Percentiles rank a stretch among this genome's conserved stretches.
These are phyloP conservation scores for Corythornis cristatus DNA, from an alignment of 2,113 vertebrate species.

Conservation along the genomic window DNA sequence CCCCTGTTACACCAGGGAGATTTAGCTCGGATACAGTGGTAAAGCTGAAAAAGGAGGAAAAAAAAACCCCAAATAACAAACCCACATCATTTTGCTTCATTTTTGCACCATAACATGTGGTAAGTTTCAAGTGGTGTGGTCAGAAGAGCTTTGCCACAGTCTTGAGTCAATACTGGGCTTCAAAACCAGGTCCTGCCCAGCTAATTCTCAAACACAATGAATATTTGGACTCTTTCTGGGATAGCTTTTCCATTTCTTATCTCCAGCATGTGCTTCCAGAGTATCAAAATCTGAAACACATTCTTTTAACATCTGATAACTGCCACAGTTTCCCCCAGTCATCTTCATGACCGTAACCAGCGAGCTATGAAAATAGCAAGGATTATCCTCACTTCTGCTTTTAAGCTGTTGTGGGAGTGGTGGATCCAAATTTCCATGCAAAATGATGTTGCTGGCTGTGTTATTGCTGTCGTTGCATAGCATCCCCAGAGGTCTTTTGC, in stretches of 20 bases:
- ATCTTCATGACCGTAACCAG: rapidly evolving
- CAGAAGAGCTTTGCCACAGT: background rate
- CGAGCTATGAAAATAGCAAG: background rate
- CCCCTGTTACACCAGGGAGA: background rate
- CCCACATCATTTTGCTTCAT: rapidly evolving
- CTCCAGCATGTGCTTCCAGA: background rate
- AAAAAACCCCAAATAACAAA: background rate
- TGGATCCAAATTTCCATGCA: background rate
- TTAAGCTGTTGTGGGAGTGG: background rate
- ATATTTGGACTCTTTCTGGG: background rate
- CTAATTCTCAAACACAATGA: background rate
- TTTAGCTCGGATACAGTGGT: background rate
- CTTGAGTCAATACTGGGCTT: background rate
- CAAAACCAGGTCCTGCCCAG: rapidly evolving
- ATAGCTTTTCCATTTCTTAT: background rate
- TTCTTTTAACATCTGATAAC: background rate
- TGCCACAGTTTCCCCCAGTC: rapidly evolving
- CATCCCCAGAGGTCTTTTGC: background rate
- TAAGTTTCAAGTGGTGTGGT: background rate
- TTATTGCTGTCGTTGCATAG: rapidly evolving
- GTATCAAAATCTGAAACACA: background rate
- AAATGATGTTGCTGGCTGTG: rapidly evolving
- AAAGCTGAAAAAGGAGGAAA: background rate
- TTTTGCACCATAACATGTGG: background rate
- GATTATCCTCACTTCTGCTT: background rate